Conservation (phyloP, 2,113 vertebrate species). For the Poicephalus gulielmi region DNA sequence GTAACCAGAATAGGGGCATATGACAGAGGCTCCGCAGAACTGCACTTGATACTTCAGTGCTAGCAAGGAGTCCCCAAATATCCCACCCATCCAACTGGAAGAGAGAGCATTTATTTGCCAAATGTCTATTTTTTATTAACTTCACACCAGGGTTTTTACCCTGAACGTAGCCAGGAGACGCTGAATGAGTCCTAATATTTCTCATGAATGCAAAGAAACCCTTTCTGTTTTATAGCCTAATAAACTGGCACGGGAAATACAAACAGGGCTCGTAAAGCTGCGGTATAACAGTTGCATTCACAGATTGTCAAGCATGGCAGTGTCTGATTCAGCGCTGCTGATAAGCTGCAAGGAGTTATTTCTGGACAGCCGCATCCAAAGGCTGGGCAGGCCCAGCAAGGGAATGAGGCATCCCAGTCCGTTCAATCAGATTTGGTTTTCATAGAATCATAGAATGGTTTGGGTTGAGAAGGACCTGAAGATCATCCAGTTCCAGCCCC, state of each 20-base stretch:
- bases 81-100: neutral
- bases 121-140: neutral
- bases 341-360: neutral
- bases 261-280: neutral
- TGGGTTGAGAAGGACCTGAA: too few species aligned
- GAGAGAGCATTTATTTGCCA: neutral
- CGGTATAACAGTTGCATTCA: neutral
- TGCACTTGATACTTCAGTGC: neutral
- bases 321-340: neutral
- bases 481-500: too few species aligned
- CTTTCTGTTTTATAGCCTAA: neutral
- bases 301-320: neutral
- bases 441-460: too few species aligned
- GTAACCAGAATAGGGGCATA: neutral
- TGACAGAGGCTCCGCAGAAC: neutral
- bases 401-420: neutral
- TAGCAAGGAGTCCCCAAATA: neutral
- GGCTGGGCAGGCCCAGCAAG: neutral
- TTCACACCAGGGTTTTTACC: neutral
- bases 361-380: neutral
- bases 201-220: neutral
- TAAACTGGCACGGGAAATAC: neutral
- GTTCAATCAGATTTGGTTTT: neutral
- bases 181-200: neutral
- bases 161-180: neutral